Base-by-base conservation (phyloP, 2,113 vertebrate genomes). In the Eolophus roseicapilla region DNA sequence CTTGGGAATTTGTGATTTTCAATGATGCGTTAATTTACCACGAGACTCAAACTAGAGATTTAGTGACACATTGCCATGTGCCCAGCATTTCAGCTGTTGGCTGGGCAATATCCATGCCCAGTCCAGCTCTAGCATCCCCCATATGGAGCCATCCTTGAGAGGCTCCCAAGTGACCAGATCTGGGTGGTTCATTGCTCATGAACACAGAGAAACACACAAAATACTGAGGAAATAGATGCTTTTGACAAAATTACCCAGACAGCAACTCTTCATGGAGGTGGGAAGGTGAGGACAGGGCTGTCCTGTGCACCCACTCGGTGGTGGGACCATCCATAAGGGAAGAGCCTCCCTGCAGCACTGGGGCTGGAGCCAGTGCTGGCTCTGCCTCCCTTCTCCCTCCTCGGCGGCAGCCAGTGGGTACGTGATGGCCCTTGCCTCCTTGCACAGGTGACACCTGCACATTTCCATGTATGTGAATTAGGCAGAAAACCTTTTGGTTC, bases 221-320 rank as follows among this genome's bases (percentile, higher is more conserved):
- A 79, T 52, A 20, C 20, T 80, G 8, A 43, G 35, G 43, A 12
- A 76, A 86, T 14, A 4, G 5, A 11, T 57, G 35, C 12, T 79
- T 80, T 55, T 59, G 39, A 41, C 16, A 65, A 64, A 81, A 69
- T 13, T 55, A 5, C 17, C 15, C 6, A 4, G 14, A 80, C 9
- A 71, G 21, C 17, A 73, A 4, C 44, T 60, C 39, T 11, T 77
- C 37, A 20, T 3, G 4, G 6, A 69, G 59, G 11, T 65, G 59
- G 19, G 44, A 73, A 85, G 11, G 8, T 37, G 35, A 81, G 21
- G 35, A 81, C 43, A 25, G 31, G 39, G 18, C 50, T 79, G 41
- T 39, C 12, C 43, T 3, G 0, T 1, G 2, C 13, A 28, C 7
- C 14, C 10, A 1, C 37, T 35, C 0, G 0, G 37, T 5, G 2